A percentile compares a stretch with the other conserved stretches of the same genome.
phyloP scores from a whole-genome alignment of 2,888 invertebrate species.

The Erannis defoliaria region DNA sequence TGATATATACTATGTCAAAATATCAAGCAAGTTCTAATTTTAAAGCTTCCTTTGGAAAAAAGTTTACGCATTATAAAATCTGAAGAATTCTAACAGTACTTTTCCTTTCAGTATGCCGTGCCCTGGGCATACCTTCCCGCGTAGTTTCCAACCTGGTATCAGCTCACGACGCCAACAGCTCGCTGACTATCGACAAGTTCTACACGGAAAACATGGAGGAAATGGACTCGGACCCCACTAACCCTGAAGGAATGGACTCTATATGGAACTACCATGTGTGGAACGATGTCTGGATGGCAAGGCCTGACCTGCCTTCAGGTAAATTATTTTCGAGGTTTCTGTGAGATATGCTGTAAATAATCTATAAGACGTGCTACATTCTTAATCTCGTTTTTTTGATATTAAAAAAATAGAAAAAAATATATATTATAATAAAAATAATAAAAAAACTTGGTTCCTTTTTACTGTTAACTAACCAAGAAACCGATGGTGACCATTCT shows the following conservation, averaged over 20 bases:
- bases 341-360: background rate
- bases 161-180: constrained; percentile 93
- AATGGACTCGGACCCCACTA: constrained; percentile 89
- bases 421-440: too few relatives aligned
- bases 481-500: too few relatives aligned
- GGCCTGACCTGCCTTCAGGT: constrained; percentile 91
- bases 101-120: constrained; percentile 88
- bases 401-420: too few relatives aligned
- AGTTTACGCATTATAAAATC: background rate
- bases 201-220: constrained; percentile 89
- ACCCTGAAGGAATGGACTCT: constrained; percentile 89
- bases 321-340: constrained; percentile 15
- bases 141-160: constrained; percentile 94
- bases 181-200: constrained; percentile 93
- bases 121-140: constrained; percentile 92
- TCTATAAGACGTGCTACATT: background rate
- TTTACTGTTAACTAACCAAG: too few relatives aligned
- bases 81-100: background rate
- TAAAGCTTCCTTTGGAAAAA: constrained; percentile 2
- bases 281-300: constrained; percentile 95
- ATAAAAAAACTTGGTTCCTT: too few relatives aligned
- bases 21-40: background rate
- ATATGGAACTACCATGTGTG: constrained; percentile 97
- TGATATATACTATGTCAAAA: too few relatives aligned
- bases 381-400: too few relatives aligned